Conservation (phyloP, 2,113 vertebrate species). For the Ceyx cyanopectus region DNA sequence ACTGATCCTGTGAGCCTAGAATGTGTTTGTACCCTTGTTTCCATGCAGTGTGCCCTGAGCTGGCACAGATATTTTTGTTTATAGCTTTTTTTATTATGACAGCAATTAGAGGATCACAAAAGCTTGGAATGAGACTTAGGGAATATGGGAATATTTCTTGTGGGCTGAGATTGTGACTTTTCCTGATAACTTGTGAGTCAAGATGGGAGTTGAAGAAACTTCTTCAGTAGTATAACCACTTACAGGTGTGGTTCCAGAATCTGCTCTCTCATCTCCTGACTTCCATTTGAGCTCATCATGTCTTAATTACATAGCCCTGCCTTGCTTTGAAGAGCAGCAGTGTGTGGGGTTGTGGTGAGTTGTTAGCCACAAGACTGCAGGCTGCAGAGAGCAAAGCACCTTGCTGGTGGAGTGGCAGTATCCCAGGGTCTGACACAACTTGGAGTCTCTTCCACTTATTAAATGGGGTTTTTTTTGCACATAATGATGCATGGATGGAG, state of each 20-base stretch:
- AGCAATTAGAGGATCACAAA: neutral
- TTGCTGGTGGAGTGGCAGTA: neutral
- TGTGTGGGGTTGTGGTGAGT: constrained; percentile 50
- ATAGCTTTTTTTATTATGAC: neutral
- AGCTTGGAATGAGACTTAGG: neutral
- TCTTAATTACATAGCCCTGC: constrained; percentile 27
- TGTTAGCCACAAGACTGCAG: constrained; percentile 42
- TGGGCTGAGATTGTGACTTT: neutral
- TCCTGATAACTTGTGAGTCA: neutral
- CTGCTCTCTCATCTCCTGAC: constrained; percentile 23
- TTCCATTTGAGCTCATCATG: constrained; percentile 34
- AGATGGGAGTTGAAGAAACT: neutral
- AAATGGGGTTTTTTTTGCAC: neutral
- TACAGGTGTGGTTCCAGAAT: constrained; percentile 44
- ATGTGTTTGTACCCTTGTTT: neutral
- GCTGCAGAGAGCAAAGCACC: neutral
- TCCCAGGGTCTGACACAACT: constrained; percentile 31
- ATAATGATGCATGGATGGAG: neutral
- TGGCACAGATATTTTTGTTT: neutral
- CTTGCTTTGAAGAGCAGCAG: constrained; percentile 43
- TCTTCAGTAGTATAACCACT: neutral
- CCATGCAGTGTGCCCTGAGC: neutral
- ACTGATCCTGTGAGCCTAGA: neutral
- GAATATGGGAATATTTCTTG: neutral
- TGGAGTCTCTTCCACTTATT: neutral